Percentiles rank a stretch among this genome's conserved stretches.
phyloP scores from a whole-genome alignment of 2,888 invertebrate species.

The Eupsilia transversa region DNA sequence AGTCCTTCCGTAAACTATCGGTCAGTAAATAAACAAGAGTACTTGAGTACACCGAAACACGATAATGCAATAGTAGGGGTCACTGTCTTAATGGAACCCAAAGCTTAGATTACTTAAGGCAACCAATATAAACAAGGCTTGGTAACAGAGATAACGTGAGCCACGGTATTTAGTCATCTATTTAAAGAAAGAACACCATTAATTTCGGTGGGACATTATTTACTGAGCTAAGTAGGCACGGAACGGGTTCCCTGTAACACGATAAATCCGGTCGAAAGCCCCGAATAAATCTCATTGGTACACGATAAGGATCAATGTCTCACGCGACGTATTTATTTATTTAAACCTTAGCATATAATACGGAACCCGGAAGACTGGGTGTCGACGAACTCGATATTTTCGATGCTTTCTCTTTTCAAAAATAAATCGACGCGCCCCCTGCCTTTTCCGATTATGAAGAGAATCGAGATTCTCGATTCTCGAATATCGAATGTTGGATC shows the following conservation, averaged over 20 bases:
- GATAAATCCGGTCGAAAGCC: conserved; percentile 88
- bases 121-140: conserved; percentile 83
- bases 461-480: conserved; percentile 50
- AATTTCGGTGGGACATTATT: conserved; percentile 88
- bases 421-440: conserved; percentile 60
- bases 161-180: conserved; percentile 89
- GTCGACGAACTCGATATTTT: conserved; percentile 78
- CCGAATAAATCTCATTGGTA: conserved; percentile 87
- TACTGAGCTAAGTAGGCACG: conserved; percentile 89
- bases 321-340: conserved; percentile 88
- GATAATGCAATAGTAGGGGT: conserved; percentile 72
- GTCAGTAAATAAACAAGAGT: conserved; percentile 47
- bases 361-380: conserved; percentile 83
- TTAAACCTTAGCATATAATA: conserved; percentile 77
- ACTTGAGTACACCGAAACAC: conserved; percentile 46
- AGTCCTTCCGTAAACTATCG: conserved; percentile 22
- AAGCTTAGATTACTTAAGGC: conserved; percentile 86
- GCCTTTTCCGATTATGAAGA: conserved; percentile 65
- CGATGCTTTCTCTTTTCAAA: conserved; percentile 79
- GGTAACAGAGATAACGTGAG: conserved; percentile 86
- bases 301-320: conserved; percentile 90
- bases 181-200: conserved; percentile 89
- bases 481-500: conserved; percentile 63
- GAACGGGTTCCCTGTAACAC: conserved; percentile 87
- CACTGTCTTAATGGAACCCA: conserved; percentile 80